Evolutionary conservation across 1,140 invertebrate species (phyloP).

Genomic region (Drosophila nannoptera): DNA sequence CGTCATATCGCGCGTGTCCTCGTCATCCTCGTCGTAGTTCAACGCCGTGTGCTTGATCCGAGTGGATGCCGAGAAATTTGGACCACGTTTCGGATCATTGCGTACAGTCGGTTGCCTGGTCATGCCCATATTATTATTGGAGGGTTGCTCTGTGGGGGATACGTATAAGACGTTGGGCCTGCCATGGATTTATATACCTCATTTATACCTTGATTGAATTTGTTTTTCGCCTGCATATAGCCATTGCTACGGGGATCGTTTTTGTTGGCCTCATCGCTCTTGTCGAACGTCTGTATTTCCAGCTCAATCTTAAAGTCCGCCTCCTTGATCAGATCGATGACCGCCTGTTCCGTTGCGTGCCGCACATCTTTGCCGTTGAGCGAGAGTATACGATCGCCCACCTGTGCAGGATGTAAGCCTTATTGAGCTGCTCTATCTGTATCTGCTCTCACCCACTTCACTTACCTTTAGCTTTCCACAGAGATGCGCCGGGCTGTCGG

Average conservation of each 20-base stretch:
- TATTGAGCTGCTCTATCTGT: too few species aligned
- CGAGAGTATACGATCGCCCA: slow-evolving; percentile 93
- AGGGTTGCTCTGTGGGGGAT: slow-evolving; percentile 35
- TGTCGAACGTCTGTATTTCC: slow-evolving; percentile 91
- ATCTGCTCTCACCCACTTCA: slow-evolving; percentile 5
- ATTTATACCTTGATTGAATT: slow-evolving; percentile 57
- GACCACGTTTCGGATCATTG: slow-evolving; percentile 46
- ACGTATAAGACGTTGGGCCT: not conserved
- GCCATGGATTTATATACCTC: not conserved
- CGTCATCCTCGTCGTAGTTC: slow-evolving; percentile 82
- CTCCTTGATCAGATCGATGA: slow-evolving; percentile 96
- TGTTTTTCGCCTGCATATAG: slow-evolving; percentile 69
- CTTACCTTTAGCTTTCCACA: slow-evolving; percentile 91
- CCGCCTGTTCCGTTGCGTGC: slow-evolving; percentile 94
- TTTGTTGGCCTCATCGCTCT: slow-evolving; percentile 55
- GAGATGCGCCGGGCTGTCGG: slow-evolving; percentile 95
- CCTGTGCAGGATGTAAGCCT: slow-evolving; percentile 80
- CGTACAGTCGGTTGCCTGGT: slow-evolving; percentile 52
- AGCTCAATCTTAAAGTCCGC: slow-evolving; percentile 94
- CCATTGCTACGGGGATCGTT: slow-evolving; percentile 66
- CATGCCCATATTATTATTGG: slow-evolving; percentile 45
- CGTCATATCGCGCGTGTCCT: slow-evolving; percentile 87
- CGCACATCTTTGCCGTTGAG: slow-evolving; percentile 95
- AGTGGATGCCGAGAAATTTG: slow-evolving; percentile 68
- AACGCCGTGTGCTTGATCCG: slow-evolving; percentile 66